Evolutionary conservation across 2,888 invertebrate genomes (phyloP).

Genomic region (Dendrolimus houi): DNA sequence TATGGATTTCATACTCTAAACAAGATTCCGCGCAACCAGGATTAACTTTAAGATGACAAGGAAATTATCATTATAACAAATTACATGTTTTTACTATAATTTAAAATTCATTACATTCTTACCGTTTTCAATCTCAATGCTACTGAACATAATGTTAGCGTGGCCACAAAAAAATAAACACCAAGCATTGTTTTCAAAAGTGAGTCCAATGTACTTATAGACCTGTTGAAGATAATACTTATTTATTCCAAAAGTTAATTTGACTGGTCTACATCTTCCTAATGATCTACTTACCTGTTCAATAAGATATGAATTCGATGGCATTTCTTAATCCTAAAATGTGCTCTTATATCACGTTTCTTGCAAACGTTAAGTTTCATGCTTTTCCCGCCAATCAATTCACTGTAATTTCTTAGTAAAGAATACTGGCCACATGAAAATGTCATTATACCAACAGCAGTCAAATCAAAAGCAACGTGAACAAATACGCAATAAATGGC

Average conservation of each 20-base stretch:
- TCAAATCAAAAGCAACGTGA: slow-evolving; percentile 46
- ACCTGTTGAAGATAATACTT: slow-evolving; percentile 25
- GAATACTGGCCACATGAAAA: slow-evolving; percentile 50
- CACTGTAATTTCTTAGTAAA: slow-evolving; percentile 32
- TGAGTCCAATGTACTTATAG: slow-evolving; percentile 27
- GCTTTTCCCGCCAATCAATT: slow-evolving; percentile 40
- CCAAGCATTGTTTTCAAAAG: slow-evolving; percentile 42
- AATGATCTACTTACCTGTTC: slow-evolving; percentile 31
- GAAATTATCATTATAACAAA: too few relatives aligned
- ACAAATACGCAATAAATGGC: slow-evolving; percentile 39
- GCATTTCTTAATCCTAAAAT: slow-evolving; percentile 36
- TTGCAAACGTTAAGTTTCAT: slow-evolving; percentile 16
- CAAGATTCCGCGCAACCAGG: too few relatives aligned
- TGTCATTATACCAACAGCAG: slow-evolving; percentile 45
- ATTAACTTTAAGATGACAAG: too few relatives aligned
- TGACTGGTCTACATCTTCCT: too few relatives aligned
- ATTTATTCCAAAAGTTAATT: background rate
- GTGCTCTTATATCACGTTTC: slow-evolving; percentile 38
- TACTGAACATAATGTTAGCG: slow-evolving; percentile 48
- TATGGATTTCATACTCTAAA: too few relatives aligned
- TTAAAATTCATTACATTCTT: slow-evolving; percentile 13
- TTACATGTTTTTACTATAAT: background rate
- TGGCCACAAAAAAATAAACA: slow-evolving; percentile 46
- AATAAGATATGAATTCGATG: slow-evolving; percentile 35
- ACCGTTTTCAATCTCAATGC: slow-evolving; percentile 48